Base-by-base conservation (phyloP, 2,888 invertebrate genomes). In the Ophioninae sp. region DNA sequence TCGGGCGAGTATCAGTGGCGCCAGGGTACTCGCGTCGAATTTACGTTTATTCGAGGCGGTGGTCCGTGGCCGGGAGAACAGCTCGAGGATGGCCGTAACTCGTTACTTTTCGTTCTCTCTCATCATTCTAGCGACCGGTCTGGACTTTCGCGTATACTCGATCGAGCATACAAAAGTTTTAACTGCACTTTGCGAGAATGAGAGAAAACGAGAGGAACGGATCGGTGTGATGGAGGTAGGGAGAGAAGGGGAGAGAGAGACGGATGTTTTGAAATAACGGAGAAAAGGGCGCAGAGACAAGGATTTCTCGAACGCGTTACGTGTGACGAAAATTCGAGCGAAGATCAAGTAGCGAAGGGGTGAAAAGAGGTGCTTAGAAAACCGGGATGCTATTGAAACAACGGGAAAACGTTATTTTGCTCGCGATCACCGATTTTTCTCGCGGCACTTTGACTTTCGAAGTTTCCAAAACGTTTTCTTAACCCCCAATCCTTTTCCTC, bases 401-500 rank as follows among this genome's bases (percentile, higher is more conserved):
- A 41, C 37, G 30, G 17, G 17, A 57, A 70, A 37, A 57, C 65
- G 78, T 81, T 81, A 81, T 84, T 84, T 84, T 84, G 72, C 78
- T 81, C 81, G 73, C 81, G 81, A 81, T 79, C 81, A 68, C 72
- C 75, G 81, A 84, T 84, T 79, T 74, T 70, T 77, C 70, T 74
- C 56, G 78, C 59, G 56, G 37, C 50, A 61, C 64, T 62, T 62
- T 17, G 59, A 76, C 57, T 70, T 72, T 44, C 41, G 23, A 56
- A 78, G 17, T 64, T 50, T 56, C 10, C 44, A 21, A 37, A 44
- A 10, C 30, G 30, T 30, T 30, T 62, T 37, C 30, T 50, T 8
- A 50, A 20, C 13, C 17, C 41, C 13, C 23, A 30, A 30, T 30
- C 56, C n/a, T 39, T 39, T 74, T 17, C 37, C 62, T 30, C 21